Conservation (phyloP, 53 echinoderm and acorn worm species). For the Arbacia lixula region DNA sequence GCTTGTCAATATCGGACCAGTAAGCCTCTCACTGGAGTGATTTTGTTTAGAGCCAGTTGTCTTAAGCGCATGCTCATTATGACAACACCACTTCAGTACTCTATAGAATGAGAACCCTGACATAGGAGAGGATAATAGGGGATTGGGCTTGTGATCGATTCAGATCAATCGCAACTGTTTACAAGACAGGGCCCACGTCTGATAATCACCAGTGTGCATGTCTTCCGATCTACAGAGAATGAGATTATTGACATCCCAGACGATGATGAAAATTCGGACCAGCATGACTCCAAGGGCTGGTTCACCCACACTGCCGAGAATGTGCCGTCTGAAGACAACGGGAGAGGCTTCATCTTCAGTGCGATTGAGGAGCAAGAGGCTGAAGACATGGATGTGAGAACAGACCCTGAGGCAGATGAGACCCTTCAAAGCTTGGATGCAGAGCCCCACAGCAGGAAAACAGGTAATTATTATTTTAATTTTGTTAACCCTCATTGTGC, state of each 20-base stretch:
- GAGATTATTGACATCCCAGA: constrained; percentile 33
- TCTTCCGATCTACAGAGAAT: background rate
- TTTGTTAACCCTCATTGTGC: background rate
- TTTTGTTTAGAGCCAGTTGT: no score
- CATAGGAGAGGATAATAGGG: no score
- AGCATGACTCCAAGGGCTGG: constrained; percentile 14
- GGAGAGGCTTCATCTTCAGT: constrained; percentile 21
- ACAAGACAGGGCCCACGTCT: no score
- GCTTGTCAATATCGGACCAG: no score
- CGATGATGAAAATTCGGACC: constrained; percentile 4
- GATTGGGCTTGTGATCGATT: no score
- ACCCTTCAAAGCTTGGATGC: background rate
- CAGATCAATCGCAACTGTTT: no score
- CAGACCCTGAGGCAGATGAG: no score
- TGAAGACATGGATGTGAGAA: background rate
- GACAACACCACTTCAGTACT: no score
- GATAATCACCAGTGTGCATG: no score
- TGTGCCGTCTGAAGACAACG: background rate
- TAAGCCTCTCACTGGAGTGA: no score
- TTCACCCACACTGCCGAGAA: constrained; percentile 5
- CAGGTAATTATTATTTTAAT: constrained; percentile 7
- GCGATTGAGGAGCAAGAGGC: background rate
- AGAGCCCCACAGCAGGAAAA: background rate
- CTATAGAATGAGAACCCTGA: no score
- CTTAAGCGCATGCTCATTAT: no score